A percentile compares a stretch with the other conserved stretches of the same genome.
These are phyloP conservation scores for Siderastrea siderea DNA, from an alignment of 92 coral and sea anemone species.

Conservation along the genomic window DNA sequence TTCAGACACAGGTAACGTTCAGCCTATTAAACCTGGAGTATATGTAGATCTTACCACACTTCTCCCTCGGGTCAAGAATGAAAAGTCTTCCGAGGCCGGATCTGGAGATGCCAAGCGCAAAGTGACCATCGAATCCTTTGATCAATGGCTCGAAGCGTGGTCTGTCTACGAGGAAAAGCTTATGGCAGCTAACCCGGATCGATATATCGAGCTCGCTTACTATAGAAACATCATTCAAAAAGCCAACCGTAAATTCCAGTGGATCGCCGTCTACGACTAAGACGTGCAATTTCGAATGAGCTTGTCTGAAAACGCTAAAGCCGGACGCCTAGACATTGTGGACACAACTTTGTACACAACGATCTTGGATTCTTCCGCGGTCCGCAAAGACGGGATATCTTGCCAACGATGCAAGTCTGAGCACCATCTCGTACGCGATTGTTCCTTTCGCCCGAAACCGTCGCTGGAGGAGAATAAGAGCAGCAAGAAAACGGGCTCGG, in stretches of 20 bases:
- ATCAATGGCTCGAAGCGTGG: slow-evolving; percentile 6
- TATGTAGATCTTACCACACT: neutral
- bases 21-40: neutral
- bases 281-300: slow-evolving; percentile 29
- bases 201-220: slow-evolving; percentile 28
- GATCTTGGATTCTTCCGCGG: slow-evolving; percentile 40
- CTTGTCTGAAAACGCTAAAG: too few species aligned
- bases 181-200: neutral
- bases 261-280: slow-evolving; percentile 25
- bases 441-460: slow-evolving; percentile 27
- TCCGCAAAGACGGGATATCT: neutral
- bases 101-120: neutral
- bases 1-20: neutral
- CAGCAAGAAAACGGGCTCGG: neutral
- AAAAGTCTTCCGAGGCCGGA: neutral
- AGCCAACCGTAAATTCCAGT: slow-evolving; percentile 18
- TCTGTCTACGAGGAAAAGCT: slow-evolving; percentile 20
- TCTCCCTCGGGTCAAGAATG: neutral
- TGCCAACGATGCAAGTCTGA: slow-evolving; percentile 20
- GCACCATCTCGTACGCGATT: slow-evolving; percentile 13
- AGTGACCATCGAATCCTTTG: neutral
- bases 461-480: neutral
- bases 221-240: slow-evolving; percentile 15
- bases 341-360: slow-evolving; percentile 44
- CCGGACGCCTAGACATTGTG: too few species aligned